Base-by-base conservation (phyloP, 2,113 vertebrate genomes). In the Pluvialis apricaria region DNA sequence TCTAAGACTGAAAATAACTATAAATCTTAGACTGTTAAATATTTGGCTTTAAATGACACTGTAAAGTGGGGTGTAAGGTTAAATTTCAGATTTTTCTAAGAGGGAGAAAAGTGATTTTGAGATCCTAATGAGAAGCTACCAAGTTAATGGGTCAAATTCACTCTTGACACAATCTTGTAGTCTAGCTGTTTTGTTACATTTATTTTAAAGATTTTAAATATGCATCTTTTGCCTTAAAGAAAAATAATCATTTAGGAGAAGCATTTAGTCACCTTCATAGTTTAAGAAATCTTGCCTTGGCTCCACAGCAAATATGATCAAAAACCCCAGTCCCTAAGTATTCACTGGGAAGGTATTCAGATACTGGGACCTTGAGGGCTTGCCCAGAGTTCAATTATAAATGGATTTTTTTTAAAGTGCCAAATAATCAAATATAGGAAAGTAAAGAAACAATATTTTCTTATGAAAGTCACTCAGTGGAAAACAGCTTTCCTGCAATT, bases 1-100 rank as follows among this genome's bases (percentile, higher is more conserved):
- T 57, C 29, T 88, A 90, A 94, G 70, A 44, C 45, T 91, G 71
- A 95, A 97, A 96, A 86, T 71, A 87, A 72, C 77, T 58, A 5
- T 73, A 94, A 82, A 78, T 92, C 42, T 92, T 91, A 47, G 49
- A 89, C 88, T 28, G 61, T 57, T 86, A 92, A 93, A 96, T 87
- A 94, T 92, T 92, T 95, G 64, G 25, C 58, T 93, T 96, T 94
- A 79, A 96, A 75, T 62, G 34, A 57, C 34, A 51, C 31, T 40
- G 55, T 47, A 28, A 72, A 71, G 44, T 70, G 69, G 32, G 40
- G 6, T 45, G n/a, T 58, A 80, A 64, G 44, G 75, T 69, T 66
- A 92, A 65, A 83, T 78, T 89, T 58, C 54, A 70, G n/a, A 28
- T 92, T 77, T 94, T 83, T 80, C 51, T 65, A 62, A 73, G 32